Base-by-base conservation (phyloP, 2,888 invertebrate genomes). In the Scaptomyza flava region DNA sequence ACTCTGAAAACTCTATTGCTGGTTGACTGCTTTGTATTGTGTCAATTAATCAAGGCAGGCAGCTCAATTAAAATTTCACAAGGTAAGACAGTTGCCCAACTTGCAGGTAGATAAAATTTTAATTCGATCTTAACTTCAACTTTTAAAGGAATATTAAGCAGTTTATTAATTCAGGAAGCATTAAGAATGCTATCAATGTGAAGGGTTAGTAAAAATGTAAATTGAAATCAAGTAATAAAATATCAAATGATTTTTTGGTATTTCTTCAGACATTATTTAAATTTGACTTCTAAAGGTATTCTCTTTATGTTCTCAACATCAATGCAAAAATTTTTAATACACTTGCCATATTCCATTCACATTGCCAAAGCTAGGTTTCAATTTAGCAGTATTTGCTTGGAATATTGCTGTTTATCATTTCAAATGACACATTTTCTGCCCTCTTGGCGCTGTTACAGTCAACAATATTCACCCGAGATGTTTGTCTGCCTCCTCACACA, bases 51-150 rank as follows among this genome's bases (percentile, higher is more conserved):
- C 87, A 82, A 66, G 57, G 52, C 60, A 67, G 70, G 68, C 68
- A 76, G 68, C 82, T 81, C 85, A 87, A 87, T 84, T 87, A 76
- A 87, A 76, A 78, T 81, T 63, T 57, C 66, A 57, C 48, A 62
- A 53, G 48, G 65, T 51, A 31, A 54, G 36, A 50, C 42, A 60
- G 51, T 47, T 76, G 38, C 74, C 68, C 69, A 46, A 68, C 68
- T 64, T 45, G n/a, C 12, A 61, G 36, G 51, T 50, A 56, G 31
- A 78, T 77, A 56, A 62, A 62, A 77, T 77, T 69, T 69, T 72
- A 73, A 75, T 75, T 77, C 53, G 53, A 33, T 69, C 31, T 36
- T 41, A 61, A 43, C n/a, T n/a, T 47, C 12, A 50, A 11, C 20
- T 30, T 17, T 9, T 8, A 6, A 34, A 20, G 6, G 30, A 36